Evolutionary conservation across 2,888 invertebrate genomes (phyloP).

Genomic region (Mythimna impura): DNA sequence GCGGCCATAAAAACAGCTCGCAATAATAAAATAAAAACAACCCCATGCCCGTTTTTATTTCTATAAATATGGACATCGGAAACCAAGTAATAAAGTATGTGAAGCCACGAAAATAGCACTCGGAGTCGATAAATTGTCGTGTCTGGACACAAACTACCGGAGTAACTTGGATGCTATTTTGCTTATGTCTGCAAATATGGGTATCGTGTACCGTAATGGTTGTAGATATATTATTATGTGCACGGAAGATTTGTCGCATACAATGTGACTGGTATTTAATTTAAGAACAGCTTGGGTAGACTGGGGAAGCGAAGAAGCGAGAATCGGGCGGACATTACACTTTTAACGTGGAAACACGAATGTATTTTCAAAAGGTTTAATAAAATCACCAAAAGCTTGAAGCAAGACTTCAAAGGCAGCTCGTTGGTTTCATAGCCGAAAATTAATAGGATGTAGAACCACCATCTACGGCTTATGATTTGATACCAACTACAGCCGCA

Average conservation of each 20-base stretch:
- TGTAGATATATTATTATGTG: constrained; percentile 40
- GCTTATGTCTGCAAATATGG: constrained; percentile 55
- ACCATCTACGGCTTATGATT: constrained; percentile 59
- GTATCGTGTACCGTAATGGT: constrained; percentile 43
- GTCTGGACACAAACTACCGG: constrained; percentile 55
- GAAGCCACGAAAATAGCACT: constrained; percentile 54
- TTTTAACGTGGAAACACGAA: neutral
- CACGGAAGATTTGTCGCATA: constrained; percentile 46
- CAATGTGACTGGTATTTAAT: constrained; percentile 36
- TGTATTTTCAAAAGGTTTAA: constrained; percentile 2
- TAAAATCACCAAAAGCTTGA: neutral
- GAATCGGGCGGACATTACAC: neutral
- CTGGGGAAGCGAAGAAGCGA: neutral
- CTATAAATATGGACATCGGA: constrained; percentile 58
- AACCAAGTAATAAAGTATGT: constrained; percentile 51
- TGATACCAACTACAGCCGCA: constrained; percentile 57
- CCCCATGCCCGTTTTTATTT: constrained; percentile 37
- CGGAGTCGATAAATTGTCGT: constrained; percentile 53
- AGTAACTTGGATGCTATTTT: constrained; percentile 52
- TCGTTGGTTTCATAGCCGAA: constrained; percentile 50
- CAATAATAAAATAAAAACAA: constrained; percentile 52
- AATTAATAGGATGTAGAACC: constrained; percentile 51
- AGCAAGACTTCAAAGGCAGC: constrained; percentile 19
- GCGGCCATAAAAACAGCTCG: constrained; percentile 61
- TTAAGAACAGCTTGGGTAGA: constrained; percentile 3